Evolutionary conservation across 2,888 invertebrate species (phyloP).

Genomic region (Nomada lathburiana): DNA sequence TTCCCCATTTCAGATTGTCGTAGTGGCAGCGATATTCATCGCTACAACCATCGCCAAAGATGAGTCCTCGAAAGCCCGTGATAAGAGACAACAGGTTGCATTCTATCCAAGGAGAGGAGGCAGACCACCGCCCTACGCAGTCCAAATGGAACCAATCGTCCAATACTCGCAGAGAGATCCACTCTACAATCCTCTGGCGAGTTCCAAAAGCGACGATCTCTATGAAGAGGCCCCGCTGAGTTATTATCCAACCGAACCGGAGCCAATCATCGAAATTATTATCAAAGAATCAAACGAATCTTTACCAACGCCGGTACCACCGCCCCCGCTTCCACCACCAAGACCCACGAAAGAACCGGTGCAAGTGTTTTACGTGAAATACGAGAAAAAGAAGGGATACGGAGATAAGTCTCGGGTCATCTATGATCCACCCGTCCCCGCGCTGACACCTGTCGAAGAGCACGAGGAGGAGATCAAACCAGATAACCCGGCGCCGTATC

Average conservation of each 20-base stretch:
- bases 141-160: slow-evolving; percentile 92
- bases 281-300: slow-evolving; percentile 95
- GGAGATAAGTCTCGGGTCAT: slow-evolving; percentile 90
- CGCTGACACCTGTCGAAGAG: slow-evolving; percentile 90
- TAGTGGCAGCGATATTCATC: slow-evolving; percentile 65
- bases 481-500: slow-evolving; percentile 83
- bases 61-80: slow-evolving; percentile 74
- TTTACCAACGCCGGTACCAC: slow-evolving; percentile 87
- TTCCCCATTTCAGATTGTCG: slow-evolving; percentile 71
- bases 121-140: slow-evolving; percentile 90
- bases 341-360: slow-evolving; percentile 92
- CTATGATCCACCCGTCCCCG: slow-evolving; percentile 92
- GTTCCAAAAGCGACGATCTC: slow-evolving; percentile 84
- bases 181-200: slow-evolving; percentile 87
- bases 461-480: slow-evolving; percentile 86
- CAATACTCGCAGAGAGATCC: slow-evolving; percentile 93
- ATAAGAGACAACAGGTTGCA: slow-evolving; percentile 80
- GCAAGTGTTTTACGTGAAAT: slow-evolving; percentile 96
- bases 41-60: slow-evolving; percentile 73
- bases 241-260: slow-evolving; percentile 88
- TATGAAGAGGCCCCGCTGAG: slow-evolving; percentile 75
- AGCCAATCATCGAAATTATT: slow-evolving; percentile 96
- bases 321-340: slow-evolving; percentile 80
- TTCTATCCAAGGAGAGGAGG: slow-evolving; percentile 76
- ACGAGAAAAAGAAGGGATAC: slow-evolving; percentile 91